phyloP scores from a whole-genome alignment of 2,888 invertebrate species.

The Prenolepis imparis region DNA sequence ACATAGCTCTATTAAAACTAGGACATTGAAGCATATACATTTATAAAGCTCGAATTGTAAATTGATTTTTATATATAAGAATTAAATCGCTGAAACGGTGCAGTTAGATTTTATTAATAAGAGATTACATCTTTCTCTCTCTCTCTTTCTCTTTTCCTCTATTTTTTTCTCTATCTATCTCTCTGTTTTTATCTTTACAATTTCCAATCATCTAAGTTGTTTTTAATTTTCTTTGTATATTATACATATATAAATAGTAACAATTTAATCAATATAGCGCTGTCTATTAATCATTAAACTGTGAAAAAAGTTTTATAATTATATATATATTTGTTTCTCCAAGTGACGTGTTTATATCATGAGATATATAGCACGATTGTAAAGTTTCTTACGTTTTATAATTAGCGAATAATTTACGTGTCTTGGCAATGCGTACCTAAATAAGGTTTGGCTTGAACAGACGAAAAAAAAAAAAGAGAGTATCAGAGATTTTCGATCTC shows the following conservation, averaged over 20 bases:
- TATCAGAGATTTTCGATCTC: conserved; percentile 42
- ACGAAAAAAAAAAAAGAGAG: conserved; percentile 26
- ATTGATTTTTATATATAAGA: neutral
- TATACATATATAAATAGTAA: neutral
- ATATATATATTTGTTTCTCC: neutral
- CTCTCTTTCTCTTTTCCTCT: neutral
- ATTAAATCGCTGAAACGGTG: neutral
- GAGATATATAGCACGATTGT: conserved; percentile 29
- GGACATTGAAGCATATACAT: conserved; percentile 16
- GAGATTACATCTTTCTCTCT: neutral
- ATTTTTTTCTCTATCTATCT: neutral
- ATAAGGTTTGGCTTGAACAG: neutral
- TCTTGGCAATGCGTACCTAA: neutral
- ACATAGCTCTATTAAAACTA: neutral
- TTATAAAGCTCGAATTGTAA: neutral
- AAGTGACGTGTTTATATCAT: conserved; percentile 15
- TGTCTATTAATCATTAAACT: neutral
- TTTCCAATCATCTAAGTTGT: neutral
- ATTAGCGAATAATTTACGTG: conserved; percentile 44
- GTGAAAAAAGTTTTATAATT: neutral
- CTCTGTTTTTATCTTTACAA: neutral
- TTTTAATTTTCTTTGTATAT: neutral
- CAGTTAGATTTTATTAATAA: neutral
- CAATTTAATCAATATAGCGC: neutral
- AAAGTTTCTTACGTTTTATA: conserved; percentile 2